Base-by-base conservation (phyloP, 2,113 vertebrate genomes). In the Perca schrenkii region DNA sequence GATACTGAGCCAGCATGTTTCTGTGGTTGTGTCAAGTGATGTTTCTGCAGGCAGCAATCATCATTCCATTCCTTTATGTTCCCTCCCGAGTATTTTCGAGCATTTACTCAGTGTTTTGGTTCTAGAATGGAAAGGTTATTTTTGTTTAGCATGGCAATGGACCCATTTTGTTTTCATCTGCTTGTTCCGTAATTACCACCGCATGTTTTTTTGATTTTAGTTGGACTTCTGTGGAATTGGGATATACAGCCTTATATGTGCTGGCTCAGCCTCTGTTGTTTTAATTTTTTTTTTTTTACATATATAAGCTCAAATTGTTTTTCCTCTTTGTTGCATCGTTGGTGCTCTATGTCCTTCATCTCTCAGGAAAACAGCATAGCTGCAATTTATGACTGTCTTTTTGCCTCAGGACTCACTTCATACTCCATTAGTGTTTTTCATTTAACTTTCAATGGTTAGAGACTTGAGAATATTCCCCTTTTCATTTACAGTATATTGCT, bases 1-100 rank as follows among this genome's bases (percentile, higher is more conserved):
- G 53, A 16, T 14, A 17, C 53, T 60, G 25, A 36, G 40, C 21
- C 67, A 71, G 94, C 92, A 93, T 95, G 94, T 28, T 6, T 86
- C 80, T 66, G 72, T 90, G 73, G 40, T 77, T 52, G 47, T 74
- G 49, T 83, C 21, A 11, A 40, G 77, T 77, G 22, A 66, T n/a
- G 61, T 77, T 54, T 67, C 49, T 53, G 62, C 60, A 50, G 73
- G 81, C 47, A 50, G 68, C 54, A 69, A 63, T 50, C 86, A 79
- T 77, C n/a, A 34, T 63, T 69, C 67, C 61, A 54, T 71, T 11
- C 10, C 25, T 75, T 62, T 40, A 25, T 63, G 31, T 67, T 84
- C 25, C 21, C n/a, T 74, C 43, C 66, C 21, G 10, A 17, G 12
- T 53, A 21, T 36, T 76, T 54, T 19, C 19, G 12, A 15, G n/a